Percentiles rank a stretch among this genome's conserved stretches.
These are phyloP conservation scores for Embidobia sp. DNA, from an alignment of 2,888 invertebrate species.

Conservation along the genomic window DNA sequence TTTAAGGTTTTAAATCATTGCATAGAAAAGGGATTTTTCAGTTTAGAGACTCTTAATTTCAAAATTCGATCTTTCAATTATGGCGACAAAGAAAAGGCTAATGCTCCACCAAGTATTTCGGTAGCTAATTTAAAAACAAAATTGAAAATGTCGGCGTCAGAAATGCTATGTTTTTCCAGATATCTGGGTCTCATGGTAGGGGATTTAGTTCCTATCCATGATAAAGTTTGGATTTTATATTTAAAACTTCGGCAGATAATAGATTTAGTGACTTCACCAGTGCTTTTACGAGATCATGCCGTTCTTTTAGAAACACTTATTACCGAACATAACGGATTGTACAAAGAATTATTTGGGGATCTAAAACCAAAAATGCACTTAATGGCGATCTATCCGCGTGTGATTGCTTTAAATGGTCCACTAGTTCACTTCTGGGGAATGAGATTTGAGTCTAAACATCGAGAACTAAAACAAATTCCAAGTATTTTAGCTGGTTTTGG, in stretches of 20 bases:
- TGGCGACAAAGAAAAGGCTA: neutral
- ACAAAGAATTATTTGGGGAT: slow-evolving; percentile 17
- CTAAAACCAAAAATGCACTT: slow-evolving; percentile 48
- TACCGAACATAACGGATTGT: slow-evolving; percentile 21
- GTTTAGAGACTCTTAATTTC: slow-evolving; percentile 10
- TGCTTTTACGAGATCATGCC: slow-evolving; percentile 16
- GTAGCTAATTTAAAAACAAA: neutral
- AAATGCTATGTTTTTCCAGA: slow-evolving; percentile 20
- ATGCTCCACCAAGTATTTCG: slow-evolving; percentile 2
- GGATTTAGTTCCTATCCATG: slow-evolving; percentile 8
- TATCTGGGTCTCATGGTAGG: slow-evolving; percentile 36
- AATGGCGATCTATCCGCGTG: slow-evolving; percentile 18
- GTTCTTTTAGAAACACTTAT: slow-evolving; percentile 17
- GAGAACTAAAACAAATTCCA: slow-evolving; percentile 18
- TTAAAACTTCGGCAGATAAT: slow-evolving; percentile 36
- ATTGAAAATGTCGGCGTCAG: slow-evolving; percentile 27
- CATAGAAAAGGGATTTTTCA: slow-evolving; percentile 1
- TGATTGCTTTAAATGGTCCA: slow-evolving; percentile 17
- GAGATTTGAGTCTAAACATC: slow-evolving; percentile 36
- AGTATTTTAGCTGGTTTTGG: slow-evolving; percentile 5
- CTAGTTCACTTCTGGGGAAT: slow-evolving; percentile 19
- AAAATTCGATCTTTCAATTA: slow-evolving; percentile 5
- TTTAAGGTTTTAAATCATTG: slow-evolving; percentile 10
- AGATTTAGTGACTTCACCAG: slow-evolving; percentile 9
- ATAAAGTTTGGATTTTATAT: slow-evolving; percentile 30